Conservation (phyloP, 2,888 invertebrate genomes). For the Julus scanicus region DNA sequence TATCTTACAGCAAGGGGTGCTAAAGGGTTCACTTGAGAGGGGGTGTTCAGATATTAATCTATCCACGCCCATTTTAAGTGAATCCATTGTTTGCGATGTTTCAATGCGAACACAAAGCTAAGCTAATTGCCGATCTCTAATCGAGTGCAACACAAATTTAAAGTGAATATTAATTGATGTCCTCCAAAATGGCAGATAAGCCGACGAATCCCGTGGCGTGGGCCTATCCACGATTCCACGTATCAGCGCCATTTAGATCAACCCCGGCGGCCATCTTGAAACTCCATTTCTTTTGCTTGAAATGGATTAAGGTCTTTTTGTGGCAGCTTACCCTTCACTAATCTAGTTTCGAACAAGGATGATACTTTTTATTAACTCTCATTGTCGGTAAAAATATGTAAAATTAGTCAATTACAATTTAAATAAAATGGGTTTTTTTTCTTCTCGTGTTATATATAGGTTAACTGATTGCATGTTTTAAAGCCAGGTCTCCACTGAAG, state of each 20-base stretch:
- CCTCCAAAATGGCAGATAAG: slow-evolving; percentile 33
- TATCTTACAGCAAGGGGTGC: not conserved
- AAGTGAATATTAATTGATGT: slow-evolving; percentile 33
- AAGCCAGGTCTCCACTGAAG: too few relatives aligned
- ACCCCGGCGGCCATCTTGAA: slow-evolving; percentile 30
- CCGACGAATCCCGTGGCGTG: not conserved
- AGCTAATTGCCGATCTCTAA: slow-evolving; percentile 12
- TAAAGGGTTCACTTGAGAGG: not conserved
- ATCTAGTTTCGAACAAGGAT: not conserved
- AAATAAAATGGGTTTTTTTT: not conserved
- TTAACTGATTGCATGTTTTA: too few relatives aligned
- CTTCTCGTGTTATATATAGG: too few relatives aligned
- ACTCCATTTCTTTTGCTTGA: not conserved
- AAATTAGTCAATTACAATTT: not conserved
- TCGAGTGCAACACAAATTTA: slow-evolving; percentile 25
- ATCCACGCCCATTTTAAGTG: not conserved
- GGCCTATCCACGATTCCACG: not conserved
- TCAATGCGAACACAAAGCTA: not conserved
- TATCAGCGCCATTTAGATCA: not conserved
- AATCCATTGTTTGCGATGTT: slow-evolving; percentile 8
- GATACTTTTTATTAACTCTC: not conserved
- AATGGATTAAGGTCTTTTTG: slow-evolving; percentile 33
- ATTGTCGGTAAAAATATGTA: not conserved
- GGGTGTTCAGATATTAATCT: not conserved
- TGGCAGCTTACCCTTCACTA: not conserved